These are phyloP conservation scores for Craniophora ligustri DNA, from an alignment of 2,888 invertebrate genomes.

Conservation along the genomic window DNA sequence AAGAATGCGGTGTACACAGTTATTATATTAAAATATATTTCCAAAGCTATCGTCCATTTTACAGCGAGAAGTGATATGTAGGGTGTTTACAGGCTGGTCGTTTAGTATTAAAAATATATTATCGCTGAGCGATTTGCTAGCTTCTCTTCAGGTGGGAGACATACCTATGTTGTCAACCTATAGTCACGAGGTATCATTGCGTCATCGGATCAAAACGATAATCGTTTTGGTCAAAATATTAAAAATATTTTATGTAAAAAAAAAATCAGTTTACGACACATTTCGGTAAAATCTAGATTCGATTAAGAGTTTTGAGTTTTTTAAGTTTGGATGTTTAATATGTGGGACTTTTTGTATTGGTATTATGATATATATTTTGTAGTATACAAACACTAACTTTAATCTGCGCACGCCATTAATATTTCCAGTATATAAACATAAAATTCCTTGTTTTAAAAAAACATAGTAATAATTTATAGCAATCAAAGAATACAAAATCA, in stretches of 20 bases:
- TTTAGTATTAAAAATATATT: constrained; percentile 10
- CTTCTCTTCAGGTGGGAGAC: background rate
- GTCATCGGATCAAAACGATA: background rate
- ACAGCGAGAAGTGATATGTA: constrained; percentile 65
- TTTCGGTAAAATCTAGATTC: no score
- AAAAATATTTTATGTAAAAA: background rate
- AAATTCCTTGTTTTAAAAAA: no score
- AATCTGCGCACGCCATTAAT: no score
- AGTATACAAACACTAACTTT: no score
- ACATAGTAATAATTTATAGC: no score
- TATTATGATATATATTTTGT: no score
- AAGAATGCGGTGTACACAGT: constrained; percentile 65
- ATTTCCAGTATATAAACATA: no score
- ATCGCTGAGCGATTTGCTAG: background rate
- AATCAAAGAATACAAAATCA: background rate
- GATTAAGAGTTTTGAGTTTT: no score
- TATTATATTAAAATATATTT: constrained; percentile 66
- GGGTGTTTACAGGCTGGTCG: constrained; percentile 47
- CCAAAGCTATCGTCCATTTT: constrained; percentile 59
- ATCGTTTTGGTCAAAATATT: background rate
- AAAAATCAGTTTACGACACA: no score
- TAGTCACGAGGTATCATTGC: background rate
- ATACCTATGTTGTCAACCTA: background rate
- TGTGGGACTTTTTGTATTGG: no score
- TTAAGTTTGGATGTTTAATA: no score